A percentile compares a stretch with the other conserved stretches of the same genome.
phyloP scores from a whole-genome alignment of 2,888 invertebrate genomes.

The Stramonita haemastoma region DNA sequence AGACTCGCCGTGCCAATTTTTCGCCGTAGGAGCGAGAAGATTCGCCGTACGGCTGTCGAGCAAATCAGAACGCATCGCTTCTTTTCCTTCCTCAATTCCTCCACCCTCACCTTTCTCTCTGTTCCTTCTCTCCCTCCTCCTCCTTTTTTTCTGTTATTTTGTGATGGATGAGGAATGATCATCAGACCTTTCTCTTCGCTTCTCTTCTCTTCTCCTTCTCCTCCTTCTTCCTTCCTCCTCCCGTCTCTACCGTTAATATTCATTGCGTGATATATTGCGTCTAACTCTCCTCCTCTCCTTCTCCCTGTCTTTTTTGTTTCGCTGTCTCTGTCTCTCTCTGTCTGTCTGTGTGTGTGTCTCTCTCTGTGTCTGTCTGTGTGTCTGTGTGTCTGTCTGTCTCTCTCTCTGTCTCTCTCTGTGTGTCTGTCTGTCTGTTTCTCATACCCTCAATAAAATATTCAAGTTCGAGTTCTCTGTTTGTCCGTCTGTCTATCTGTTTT shows the following conservation, averaged over 20 bases:
- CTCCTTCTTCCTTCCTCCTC: not conserved
- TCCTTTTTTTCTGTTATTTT: not conserved
- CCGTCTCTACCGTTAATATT: not conserved
- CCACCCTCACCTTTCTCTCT: not conserved
- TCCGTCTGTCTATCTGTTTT: no score
- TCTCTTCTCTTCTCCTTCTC: not conserved
- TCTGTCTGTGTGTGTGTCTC: not conserved
- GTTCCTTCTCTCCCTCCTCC: not conserved
- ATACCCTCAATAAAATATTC: no score
- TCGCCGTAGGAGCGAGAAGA: not conserved
- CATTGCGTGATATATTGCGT: constrained; percentile 9
- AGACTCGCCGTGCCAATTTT: no score
- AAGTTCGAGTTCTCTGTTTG: no score
- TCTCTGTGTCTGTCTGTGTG: no score
- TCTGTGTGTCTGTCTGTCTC: no score
- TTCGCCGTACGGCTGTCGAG: not conserved
- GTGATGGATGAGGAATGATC: not conserved
- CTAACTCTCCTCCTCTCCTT: not conserved
- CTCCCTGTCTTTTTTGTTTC: not conserved
- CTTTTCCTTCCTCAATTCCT: not conserved
- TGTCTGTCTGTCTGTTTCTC: no score
- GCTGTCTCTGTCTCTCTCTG: not conserved
- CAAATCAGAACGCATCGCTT: constrained; percentile 7
- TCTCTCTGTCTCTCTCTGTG: no score
- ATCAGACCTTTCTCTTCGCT: not conserved